These are phyloP conservation scores for Pseudococcus longispinus DNA, from an alignment of 2,888 invertebrate genomes.

Conservation along the genomic window DNA sequence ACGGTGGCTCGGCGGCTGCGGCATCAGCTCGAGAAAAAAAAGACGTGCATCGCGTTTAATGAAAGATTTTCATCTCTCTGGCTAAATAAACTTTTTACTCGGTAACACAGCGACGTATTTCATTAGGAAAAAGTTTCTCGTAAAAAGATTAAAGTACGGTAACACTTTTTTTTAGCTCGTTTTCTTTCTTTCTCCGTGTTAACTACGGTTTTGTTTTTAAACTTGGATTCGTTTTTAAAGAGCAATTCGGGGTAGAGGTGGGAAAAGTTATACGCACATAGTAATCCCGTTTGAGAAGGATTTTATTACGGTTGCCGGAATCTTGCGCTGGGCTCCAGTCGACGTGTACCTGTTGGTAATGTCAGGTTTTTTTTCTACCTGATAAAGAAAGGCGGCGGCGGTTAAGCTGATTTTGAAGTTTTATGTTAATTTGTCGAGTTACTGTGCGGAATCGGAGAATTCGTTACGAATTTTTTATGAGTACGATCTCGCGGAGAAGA, in stretches of 20 bases:
- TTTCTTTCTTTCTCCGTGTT: background rate
- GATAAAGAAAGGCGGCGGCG: background rate
- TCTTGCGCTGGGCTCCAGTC: background rate
- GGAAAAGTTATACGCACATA: background rate
- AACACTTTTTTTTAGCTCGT: background rate
- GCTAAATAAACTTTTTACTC: slow-evolving; percentile 32
- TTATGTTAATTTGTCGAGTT: background rate
- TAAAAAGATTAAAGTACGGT: slow-evolving; percentile 22
- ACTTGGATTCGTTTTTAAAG: background rate
- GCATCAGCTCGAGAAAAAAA: background rate
- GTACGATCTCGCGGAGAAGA: too few species aligned
- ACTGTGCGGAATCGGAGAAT: background rate
- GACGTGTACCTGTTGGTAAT: background rate
- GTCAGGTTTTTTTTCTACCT: background rate
- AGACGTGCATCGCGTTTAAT: slow-evolving; percentile 35
- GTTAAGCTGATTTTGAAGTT: background rate
- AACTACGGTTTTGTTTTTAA: background rate
- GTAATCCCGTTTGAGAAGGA: background rate
- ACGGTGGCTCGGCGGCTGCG: too few species aligned
- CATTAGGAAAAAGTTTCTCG: slow-evolving; percentile 31
- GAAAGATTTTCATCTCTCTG: slow-evolving; percentile 35
- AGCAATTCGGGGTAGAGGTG: background rate
- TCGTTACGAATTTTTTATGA: background rate
- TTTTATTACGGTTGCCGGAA: background rate
- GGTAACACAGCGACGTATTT: slow-evolving; percentile 19